Evolutionary conservation across 2,797 vertebrate genomes (phyloP), one percentile per base, ranked within the genome.

Genomic region (Sebastes matsubarae): DNA sequence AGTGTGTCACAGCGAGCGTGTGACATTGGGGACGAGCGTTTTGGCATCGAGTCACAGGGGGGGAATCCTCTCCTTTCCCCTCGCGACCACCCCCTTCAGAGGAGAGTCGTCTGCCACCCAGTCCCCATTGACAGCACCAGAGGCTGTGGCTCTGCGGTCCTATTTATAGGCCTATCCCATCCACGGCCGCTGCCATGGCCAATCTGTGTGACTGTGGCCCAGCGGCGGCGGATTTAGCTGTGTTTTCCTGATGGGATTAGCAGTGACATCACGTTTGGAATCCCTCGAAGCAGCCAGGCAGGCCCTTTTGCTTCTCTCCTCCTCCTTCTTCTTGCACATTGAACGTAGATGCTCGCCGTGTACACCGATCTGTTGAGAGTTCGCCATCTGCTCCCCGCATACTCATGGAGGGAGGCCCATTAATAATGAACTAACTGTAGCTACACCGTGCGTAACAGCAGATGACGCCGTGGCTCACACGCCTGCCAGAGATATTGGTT

Each of bases 261-360:
- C 82, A 85, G 83, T 93, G 95, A 94, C 92, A 92, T 92, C 89
- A 91, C 79, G 77, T 93, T 93, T 88, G 90, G 87, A 93, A 84
- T 93, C 88, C 90, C 92, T 93, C 36, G 83, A 89, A 93, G 90
- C 87, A 87, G 81, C 81, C 80, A 42, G 76, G 76, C 70, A 14
- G 79, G 46, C 78, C 74, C 72, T 75, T 85, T 72, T 75, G 22
- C 73, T 84, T 46, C 75, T 42, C 59, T 58, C 38, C 54, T 64
- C 14, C 60, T 66, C 5, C 36, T 58, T 25, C 32, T 74, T n/a
- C 58, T 65, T n/a, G 38, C 60, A 55, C 75, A 52, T 32, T 14
- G 55, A 65, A 58, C 30, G 27, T 36, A 50, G 75, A 69, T 10
- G 72, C 77, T 87, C 24, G 65, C 58, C 81, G 65, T 63, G 90